A percentile compares a stretch with the other conserved stretches of the same genome.
phyloP scores from a whole-genome alignment of 1,140 invertebrate genomes.

The Oppia nitens region DNA sequence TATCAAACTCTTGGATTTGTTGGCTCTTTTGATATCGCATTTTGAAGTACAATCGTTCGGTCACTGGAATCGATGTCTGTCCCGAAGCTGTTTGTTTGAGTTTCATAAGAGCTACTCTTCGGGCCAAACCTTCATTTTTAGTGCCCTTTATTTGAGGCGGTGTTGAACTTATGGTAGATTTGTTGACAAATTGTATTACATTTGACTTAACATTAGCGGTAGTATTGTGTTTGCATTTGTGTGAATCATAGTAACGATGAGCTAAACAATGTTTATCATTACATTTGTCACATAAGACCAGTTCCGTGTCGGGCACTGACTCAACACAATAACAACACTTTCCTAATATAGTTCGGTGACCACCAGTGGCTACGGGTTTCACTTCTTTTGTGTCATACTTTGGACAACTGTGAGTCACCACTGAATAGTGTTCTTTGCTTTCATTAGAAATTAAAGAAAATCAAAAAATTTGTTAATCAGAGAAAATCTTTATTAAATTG shows the following conservation, averaged over 20 bases:
- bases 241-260: neutral
- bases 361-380: neutral
- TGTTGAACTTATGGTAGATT: neutral
- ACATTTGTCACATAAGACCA: constrained; percentile 6
- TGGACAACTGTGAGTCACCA: constrained; percentile 1
- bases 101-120: constrained; percentile 15
- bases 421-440: constrained; percentile 5
- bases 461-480: neutral
- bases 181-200: neutral
- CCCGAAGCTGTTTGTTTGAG: constrained; percentile 9
- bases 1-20: neutral
- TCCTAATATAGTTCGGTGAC: neutral
- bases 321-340: constrained; percentile 5
- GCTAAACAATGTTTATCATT: neutral
- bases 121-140: constrained; percentile 13
- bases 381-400: neutral
- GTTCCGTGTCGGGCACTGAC: neutral
- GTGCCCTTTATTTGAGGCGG: constrained; percentile 9
- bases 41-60: constrained; percentile 14
- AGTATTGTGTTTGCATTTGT: neutral
- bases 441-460: neutral
- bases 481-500: neutral
- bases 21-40: neutral
- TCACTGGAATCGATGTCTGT: constrained; percentile 4
- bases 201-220: too few relatives aligned